Evolutionary conservation across 2,888 invertebrate genomes (phyloP).

Genomic region (Cryptophagus acutangulus): DNA sequence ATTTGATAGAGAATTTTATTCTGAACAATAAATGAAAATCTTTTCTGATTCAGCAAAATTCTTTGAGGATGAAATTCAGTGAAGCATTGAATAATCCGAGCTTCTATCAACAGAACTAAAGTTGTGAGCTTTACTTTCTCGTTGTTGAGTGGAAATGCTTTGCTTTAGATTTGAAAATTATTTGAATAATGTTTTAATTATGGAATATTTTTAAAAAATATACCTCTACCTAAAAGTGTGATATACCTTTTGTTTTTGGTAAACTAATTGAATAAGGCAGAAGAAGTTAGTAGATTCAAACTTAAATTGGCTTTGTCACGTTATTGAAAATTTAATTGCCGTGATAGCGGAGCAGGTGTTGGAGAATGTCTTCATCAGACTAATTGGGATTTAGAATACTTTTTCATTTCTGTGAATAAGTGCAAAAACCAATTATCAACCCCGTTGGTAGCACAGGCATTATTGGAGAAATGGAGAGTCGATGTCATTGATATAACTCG

Average conservation of each 20-base stretch:
- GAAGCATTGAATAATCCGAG: constrained; percentile 14
- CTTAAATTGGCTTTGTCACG: constrained; percentile 5
- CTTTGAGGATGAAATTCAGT: constrained; percentile 18
- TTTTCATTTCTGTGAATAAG: constrained; percentile 15
- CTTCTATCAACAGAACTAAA: constrained; percentile 13
- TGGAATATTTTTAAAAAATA: too few species aligned
- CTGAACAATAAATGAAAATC: constrained; percentile 1
- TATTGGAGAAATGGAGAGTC: constrained; percentile 36
- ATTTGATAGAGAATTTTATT: neutral
- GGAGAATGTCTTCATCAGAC: constrained; percentile 12
- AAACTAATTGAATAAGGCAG: too few species aligned
- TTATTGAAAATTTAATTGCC: constrained; percentile 12
- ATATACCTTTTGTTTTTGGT: too few species aligned
- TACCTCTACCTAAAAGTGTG: too few species aligned
- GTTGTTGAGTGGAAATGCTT: constrained; percentile 2
- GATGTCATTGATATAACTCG: constrained; percentile 37
- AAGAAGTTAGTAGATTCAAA: neutral
- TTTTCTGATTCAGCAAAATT: constrained; percentile 21
- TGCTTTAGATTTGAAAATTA: neutral
- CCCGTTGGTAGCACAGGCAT: constrained; percentile 17
- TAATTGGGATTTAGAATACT: constrained; percentile 17
- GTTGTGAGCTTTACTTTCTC: constrained; percentile 4
- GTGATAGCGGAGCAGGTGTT: constrained; percentile 10
- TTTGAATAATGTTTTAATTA: neutral
- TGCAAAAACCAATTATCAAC: constrained; percentile 32